phyloP scores from a whole-genome alignment of 1,140 invertebrate genomes.

The Drosophila yakuba region DNA sequence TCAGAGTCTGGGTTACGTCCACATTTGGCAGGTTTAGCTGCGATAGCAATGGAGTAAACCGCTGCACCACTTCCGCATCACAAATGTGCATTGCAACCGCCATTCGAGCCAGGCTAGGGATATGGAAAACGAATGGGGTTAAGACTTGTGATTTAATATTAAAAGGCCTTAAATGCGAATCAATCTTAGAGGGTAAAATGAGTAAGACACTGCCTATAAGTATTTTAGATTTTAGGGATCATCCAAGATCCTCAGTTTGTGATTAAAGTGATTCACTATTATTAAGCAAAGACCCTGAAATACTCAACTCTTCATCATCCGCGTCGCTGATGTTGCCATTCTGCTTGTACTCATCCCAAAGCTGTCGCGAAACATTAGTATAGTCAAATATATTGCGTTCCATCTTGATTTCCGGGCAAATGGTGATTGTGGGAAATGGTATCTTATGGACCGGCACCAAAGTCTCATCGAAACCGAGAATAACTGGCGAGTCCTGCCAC shows the following conservation, averaged over 20 bases:
- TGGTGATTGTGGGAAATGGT: constrained; percentile 87
- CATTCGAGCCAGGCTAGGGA: constrained; percentile 53
- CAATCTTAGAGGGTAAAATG: too few relatives aligned
- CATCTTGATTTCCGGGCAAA: constrained; percentile 88
- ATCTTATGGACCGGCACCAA: constrained; percentile 87
- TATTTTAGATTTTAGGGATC: too few relatives aligned
- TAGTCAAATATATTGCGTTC: constrained; percentile 86
- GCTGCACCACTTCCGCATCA: constrained; percentile 65
- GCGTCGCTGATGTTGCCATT: constrained; percentile 41
- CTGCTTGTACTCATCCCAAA: constrained; percentile 56
- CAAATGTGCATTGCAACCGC: constrained; percentile 77
- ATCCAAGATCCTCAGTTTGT: too few relatives aligned
- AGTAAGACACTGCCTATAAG: too few relatives aligned
- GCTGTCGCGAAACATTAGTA: constrained; percentile 83
- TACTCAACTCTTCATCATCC: constrained; percentile 73
- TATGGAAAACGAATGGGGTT: background rate
- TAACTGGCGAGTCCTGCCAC: constrained; percentile 88
- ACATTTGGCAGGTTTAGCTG: constrained; percentile 12
- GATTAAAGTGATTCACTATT: too few relatives aligned
- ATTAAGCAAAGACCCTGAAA: background rate
- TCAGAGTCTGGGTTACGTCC: constrained; percentile 57
- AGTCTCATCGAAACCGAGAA: constrained; percentile 87
- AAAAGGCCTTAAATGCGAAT: too few relatives aligned
- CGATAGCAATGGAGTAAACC: constrained; percentile 58
- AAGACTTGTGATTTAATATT: too few relatives aligned